phyloP scores from a whole-genome alignment of 2,888 invertebrate genomes.

The Mythimna albipuncta region DNA sequence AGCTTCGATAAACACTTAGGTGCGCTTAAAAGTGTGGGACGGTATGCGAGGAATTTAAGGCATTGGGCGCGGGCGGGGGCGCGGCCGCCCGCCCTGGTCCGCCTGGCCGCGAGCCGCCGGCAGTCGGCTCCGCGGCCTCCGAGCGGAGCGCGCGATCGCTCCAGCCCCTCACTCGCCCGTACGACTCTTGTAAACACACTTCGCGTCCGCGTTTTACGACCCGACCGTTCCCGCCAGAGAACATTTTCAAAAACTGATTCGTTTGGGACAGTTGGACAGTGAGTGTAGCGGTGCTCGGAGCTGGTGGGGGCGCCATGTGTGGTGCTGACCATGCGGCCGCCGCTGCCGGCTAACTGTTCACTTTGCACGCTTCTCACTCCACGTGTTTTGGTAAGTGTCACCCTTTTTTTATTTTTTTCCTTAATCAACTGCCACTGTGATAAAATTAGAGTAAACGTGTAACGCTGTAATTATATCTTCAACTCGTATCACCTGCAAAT shows the following conservation, averaged over 20 bases:
- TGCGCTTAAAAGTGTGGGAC: slow-evolving; percentile 75
- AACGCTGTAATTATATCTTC: neutral
- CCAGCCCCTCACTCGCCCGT: slow-evolving; percentile 43
- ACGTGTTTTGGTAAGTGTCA: slow-evolving; percentile 82
- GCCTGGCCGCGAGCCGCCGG: slow-evolving; percentile 58
- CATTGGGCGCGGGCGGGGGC: slow-evolving; percentile 78
- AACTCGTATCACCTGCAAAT: neutral
- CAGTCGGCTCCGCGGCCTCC: slow-evolving; percentile 69
- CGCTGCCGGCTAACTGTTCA: slow-evolving; percentile 80
- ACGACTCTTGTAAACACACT: slow-evolving; percentile 71
- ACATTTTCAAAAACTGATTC: slow-evolving; percentile 48
- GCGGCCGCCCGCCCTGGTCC: slow-evolving; percentile 81
- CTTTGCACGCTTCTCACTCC: slow-evolving; percentile 69
- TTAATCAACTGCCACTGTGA: slow-evolving; percentile 47
- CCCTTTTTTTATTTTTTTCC: slow-evolving; percentile 31
- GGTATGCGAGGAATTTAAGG: slow-evolving; percentile 79
- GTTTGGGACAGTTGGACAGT: slow-evolving; percentile 47
- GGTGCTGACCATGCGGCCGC: slow-evolving; percentile 76
- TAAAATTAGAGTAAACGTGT: slow-evolving; percentile 33
- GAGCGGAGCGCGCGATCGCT: slow-evolving; percentile 66
- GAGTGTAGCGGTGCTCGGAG: slow-evolving; percentile 52
- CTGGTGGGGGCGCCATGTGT: slow-evolving; percentile 74
- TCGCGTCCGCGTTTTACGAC: slow-evolving; percentile 62
- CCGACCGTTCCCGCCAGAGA: slow-evolving; percentile 18
- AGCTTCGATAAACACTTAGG: slow-evolving; percentile 76